A percentile compares a stretch with the other conserved stretches of the same genome.
Conservation (phyloP, 2,797 vertebrate genomes). For the Amphiprion clarkii region DNA sequence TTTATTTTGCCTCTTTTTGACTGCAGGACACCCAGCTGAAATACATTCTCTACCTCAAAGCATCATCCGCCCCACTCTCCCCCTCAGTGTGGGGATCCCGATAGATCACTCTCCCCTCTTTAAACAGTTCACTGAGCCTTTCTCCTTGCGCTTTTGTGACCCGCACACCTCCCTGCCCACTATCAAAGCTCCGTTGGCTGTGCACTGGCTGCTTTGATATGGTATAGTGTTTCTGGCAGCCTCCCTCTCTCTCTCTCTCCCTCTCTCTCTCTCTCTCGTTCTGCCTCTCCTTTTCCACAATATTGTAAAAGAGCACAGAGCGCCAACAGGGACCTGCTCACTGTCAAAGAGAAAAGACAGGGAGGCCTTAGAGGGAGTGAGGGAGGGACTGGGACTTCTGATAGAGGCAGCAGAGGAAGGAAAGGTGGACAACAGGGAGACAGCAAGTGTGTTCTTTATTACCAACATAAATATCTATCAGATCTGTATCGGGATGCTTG, state of each 20-base stretch:
- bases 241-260: constrained; percentile 40
- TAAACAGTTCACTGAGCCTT: constrained; percentile 61
- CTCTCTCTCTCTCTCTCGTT: constrained; percentile 19
- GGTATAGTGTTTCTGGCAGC: constrained; percentile 75
- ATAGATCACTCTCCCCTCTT: constrained; percentile 65
- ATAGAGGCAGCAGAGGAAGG: constrained; percentile 9
- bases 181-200: constrained; percentile 76
- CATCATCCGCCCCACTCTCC: constrained; percentile 40
- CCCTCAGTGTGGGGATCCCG: constrained; percentile 57
- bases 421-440: constrained; percentile 25
- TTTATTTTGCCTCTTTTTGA: constrained; percentile 34
- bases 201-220: constrained; percentile 74
- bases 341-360: constrained; percentile 77
- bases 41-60: constrained; percentile 66
- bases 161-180: constrained; percentile 55
- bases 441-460: constrained; percentile 30
- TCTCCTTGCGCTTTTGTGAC: constrained; percentile 63
- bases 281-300: constrained; percentile 62
- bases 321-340: constrained; percentile 78
- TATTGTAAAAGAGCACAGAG: constrained; percentile 76
- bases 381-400: constrained; percentile 26
- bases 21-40: constrained; percentile 70
- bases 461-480: constrained; percentile 6
- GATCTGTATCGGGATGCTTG: constrained; percentile 6
- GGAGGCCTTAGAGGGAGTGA: constrained; percentile 72